Evolutionary conservation across 1,140 invertebrate species (phyloP).

Genomic region (Metopolophium dirhodum): DNA sequence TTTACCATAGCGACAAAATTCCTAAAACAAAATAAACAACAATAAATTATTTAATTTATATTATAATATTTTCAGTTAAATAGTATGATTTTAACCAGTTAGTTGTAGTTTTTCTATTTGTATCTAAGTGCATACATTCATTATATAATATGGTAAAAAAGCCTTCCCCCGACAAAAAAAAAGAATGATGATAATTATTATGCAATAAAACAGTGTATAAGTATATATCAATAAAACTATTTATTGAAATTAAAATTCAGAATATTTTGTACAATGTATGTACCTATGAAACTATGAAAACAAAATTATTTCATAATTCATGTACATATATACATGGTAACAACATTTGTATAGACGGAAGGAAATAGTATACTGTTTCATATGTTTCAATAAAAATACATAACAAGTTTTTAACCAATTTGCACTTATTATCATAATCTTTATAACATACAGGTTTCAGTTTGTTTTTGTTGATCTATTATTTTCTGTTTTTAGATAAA

Average conservation of each 20-base stretch:
- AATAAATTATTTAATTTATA: neutral
- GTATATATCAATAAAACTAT: neutral
- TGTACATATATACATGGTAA: no score
- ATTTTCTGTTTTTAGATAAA: neutral
- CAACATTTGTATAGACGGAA: no score
- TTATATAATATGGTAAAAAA: neutral
- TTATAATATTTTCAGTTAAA: neutral
- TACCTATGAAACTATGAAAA: neutral
- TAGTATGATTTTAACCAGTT: neutral
- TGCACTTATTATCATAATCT: no score
- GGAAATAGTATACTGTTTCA: no score
- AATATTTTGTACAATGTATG: no score
- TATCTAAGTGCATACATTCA: neutral
- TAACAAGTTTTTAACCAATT: neutral
- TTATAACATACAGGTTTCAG: no score
- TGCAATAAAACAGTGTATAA: neutral
- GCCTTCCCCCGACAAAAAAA: neutral
- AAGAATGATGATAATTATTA: neutral
- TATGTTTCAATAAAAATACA: neutral
- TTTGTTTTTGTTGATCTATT: neutral
- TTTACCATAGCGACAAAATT: constrained; percentile 74
- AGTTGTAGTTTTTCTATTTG: neutral
- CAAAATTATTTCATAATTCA: no score
- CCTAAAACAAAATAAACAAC: constrained; percentile 62
- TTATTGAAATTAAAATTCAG: neutral